A percentile compares a stretch with the other conserved stretches of the same genome.
Conservation (phyloP, 2,113 vertebrate species). For the Plectropomus leopardus region DNA sequence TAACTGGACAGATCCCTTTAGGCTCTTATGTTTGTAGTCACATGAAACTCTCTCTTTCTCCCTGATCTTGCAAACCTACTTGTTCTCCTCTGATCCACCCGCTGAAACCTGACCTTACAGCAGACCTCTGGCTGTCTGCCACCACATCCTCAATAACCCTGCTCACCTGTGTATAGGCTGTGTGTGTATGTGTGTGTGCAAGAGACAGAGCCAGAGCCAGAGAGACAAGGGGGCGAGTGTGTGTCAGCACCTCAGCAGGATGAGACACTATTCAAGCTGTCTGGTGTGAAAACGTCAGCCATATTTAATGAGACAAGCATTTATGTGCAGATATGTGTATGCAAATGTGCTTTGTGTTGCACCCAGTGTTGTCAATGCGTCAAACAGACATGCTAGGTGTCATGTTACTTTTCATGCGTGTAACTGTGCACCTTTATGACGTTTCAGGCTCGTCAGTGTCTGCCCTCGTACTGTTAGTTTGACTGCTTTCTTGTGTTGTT, state of each 20-base stretch:
- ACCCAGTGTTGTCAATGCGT: conserved; percentile 17
- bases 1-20: conserved; percentile 14
- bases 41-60: conserved; percentile 52
- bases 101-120: conserved; percentile 73
- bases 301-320: conserved; percentile 37
- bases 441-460: conserved; percentile 16
- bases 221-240: not conserved
- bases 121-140: conserved; percentile 70
- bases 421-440: conserved; percentile 59
- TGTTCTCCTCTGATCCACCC: conserved; percentile 37
- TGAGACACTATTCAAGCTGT: conserved; percentile 44
- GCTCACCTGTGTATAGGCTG: conserved; percentile 56
- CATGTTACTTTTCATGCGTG: conserved; percentile 59
- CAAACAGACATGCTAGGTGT: conserved; percentile 45
- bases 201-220: not conserved
- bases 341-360: conserved; percentile 8
- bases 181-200: not conserved
- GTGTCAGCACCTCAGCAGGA: conserved; percentile 26
- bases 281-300: conserved; percentile 42
- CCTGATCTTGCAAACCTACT: conserved; percentile 32
- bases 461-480: not conserved
- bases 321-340: not conserved
- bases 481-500: conserved; percentile 29
- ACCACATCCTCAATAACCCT: conserved; percentile 63
- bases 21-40: conserved; percentile 55